Conservation (phyloP, 2,113 vertebrate genomes). For the Thamnaconus septentrionalis region DNA sequence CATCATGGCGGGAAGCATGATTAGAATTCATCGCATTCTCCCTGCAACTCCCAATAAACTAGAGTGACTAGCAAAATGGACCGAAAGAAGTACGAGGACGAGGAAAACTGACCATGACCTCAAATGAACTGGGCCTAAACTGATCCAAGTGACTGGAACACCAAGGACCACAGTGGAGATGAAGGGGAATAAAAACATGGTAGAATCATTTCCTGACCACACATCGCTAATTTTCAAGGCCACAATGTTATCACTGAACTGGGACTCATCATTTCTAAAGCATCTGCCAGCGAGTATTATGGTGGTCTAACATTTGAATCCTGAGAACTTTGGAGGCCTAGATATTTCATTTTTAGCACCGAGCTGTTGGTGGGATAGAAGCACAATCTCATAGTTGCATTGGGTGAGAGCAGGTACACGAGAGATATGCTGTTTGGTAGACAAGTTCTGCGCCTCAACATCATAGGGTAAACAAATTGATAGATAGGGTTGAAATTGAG, state of each 20-base stretch:
- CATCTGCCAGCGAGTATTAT: background rate
- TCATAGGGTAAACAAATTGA: too few relatives aligned
- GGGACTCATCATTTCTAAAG: slow-evolving; percentile 30
- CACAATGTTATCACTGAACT: slow-evolving; percentile 18
- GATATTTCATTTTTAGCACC: too few relatives aligned
- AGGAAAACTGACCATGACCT: slow-evolving; percentile 58
- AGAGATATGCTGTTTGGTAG: too few relatives aligned
- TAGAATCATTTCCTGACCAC: slow-evolving; percentile 26
- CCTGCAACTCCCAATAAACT: slow-evolving; percentile 18
- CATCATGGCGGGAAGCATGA: background rate
- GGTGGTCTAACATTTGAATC: slow-evolving; percentile 30
- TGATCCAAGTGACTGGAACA: slow-evolving; percentile 63
- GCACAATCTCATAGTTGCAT: too few relatives aligned
- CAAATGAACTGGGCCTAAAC: slow-evolving; percentile 16
- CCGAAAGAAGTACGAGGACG: background rate
- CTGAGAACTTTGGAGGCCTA: background rate
- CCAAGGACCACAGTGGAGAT: slow-evolving; percentile 42
- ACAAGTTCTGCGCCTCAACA: too few relatives aligned
- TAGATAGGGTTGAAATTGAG: too few relatives aligned
- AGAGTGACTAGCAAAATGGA: slow-evolving; percentile 1
- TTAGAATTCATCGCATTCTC: slow-evolving; percentile 23
- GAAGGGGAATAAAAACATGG: slow-evolving; percentile 4
- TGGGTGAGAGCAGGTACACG: too few relatives aligned
- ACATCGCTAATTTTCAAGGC: slow-evolving; percentile 27
- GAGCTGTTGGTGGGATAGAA: too few relatives aligned